Base-by-base conservation (phyloP, 2,888 invertebrate genomes). In the Trichopoda pennipes region DNA sequence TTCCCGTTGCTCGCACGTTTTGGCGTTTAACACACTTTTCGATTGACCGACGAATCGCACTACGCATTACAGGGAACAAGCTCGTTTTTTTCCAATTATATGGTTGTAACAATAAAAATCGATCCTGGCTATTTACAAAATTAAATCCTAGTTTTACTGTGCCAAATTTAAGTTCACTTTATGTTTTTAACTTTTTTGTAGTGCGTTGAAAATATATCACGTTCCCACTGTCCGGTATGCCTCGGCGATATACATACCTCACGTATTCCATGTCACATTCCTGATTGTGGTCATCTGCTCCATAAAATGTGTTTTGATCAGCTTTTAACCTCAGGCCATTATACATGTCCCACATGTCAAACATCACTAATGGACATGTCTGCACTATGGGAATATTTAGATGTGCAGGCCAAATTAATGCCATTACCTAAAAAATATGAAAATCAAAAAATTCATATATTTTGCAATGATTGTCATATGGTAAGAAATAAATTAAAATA, bases 381-480 rank as follows among this genome's bases (percentile, higher is more conserved):
- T 17, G 92, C 96, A 92, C 90, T 96, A 51, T 90, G 90, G 90
- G 94, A 94, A 85, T 95, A 95, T 88, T 91, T 97, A 86, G 97
- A 98, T 89, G 94, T 94, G 0, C 97, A 97, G 90, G 95, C 97
- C 23, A 94, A 93, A 0, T 93, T 94, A 77, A 96, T 96, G 38
- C 95, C 96, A 7, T 96, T 97, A 95, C 97, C 97, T 0, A 93
- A 94, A 0, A 96, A 96, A 87, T 97, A 96, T 87, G 94, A 94
- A 10, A 94, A 96, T 90, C 95, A 95, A 88, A 94, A 94, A 87
- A 95, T 96, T 21, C 94, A 95, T 76, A 96, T 97, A 87, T 93
- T 97, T 10, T 98, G 98, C 92, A 96, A 96, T 90, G 98, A 98
- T 92, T 98, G 98, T 90, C 97, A 97, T 90, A 95, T 96, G 94